phyloP scores from a whole-genome alignment of 2,113 vertebrate genomes.

The Bufo bufo region DNA sequence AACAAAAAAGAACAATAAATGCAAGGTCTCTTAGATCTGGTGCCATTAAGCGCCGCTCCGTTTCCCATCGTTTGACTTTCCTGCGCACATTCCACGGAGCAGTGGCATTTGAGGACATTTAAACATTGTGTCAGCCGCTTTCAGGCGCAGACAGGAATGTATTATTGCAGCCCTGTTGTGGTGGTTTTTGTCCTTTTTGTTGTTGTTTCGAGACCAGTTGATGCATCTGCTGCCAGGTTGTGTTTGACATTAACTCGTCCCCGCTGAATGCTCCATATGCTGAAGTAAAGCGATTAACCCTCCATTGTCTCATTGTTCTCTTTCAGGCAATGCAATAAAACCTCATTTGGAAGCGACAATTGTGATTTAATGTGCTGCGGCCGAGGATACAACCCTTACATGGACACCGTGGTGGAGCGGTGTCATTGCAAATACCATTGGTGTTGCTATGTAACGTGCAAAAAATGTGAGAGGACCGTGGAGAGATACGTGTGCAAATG shows the following conservation, averaged over 20 bases:
- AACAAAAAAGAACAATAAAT: constrained; percentile 5
- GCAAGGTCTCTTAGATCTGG: neutral
- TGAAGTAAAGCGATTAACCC: constrained; percentile 55
- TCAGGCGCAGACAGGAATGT: neutral
- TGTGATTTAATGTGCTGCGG: constrained; percentile 99
- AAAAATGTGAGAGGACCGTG: constrained; percentile 90
- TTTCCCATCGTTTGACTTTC: neutral
- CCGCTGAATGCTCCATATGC: constrained; percentile 7
- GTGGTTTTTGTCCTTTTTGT: neutral
- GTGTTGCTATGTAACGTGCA: constrained; percentile 99
- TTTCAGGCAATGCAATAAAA: constrained; percentile 96
- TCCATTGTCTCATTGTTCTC: neutral
- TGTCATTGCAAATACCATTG: constrained; percentile 99
- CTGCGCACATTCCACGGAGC: constrained; percentile 9
- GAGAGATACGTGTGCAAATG: constrained; percentile 98
- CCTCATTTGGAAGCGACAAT: constrained; percentile 93
- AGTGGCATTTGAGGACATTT: constrained; percentile 39
- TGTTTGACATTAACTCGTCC: constrained; percentile 17
- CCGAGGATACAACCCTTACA: constrained; percentile 97
- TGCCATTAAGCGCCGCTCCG: neutral
- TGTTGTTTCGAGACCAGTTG: neutral
- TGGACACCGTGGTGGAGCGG: constrained; percentile 91
- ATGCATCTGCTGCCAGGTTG: constrained; percentile 38
- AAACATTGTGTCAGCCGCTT: constrained; percentile 17
- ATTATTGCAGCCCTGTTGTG: neutral